These are phyloP conservation scores for Drosophila saltans DNA, from an alignment of 1,140 invertebrate species.

Conservation along the genomic window DNA sequence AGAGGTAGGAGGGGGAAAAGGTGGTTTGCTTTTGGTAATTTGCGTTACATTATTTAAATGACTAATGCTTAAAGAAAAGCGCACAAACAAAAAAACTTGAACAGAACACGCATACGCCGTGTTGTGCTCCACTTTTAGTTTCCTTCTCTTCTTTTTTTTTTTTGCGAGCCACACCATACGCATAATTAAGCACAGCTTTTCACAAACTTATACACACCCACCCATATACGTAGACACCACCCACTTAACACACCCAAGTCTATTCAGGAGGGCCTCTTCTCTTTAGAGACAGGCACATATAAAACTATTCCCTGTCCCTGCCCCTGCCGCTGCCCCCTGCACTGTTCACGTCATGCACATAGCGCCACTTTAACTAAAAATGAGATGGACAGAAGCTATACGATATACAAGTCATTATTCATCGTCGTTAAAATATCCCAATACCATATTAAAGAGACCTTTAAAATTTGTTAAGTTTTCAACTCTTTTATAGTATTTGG, in stretches of 20 bases:
- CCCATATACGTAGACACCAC: not conserved
- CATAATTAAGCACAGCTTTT: slow-evolving; percentile 67
- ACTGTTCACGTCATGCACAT: slow-evolving; percentile 65
- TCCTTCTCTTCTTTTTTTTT: slow-evolving; percentile 16
- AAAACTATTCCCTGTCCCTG: slow-evolving; percentile 6
- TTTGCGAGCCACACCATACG: slow-evolving; percentile 38
- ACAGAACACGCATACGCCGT: slow-evolving; percentile 61
- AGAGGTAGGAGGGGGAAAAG: too few relatives aligned
- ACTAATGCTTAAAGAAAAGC: slow-evolving; percentile 46
- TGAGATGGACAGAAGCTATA: not conserved
- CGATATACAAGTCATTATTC: not conserved
- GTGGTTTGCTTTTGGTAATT: slow-evolving; percentile 40
- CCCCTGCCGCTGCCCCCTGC: slow-evolving; percentile 14
- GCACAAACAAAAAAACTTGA: slow-evolving; percentile 22
- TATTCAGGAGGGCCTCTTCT: not conserved
- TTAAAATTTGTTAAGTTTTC: too few relatives aligned
- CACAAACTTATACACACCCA: slow-evolving; percentile 24
- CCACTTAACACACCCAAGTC: too few relatives aligned
- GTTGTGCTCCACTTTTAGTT: slow-evolving; percentile 33
- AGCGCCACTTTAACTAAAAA: slow-evolving; percentile 61
- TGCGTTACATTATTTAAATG: slow-evolving; percentile 63
- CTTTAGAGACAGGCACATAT: slow-evolving; percentile 25
- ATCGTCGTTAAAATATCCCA: not conserved
- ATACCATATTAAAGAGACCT: too few relatives aligned
- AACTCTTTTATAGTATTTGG: too few relatives aligned